phyloP scores from a whole-genome alignment of 2,113 vertebrate species.

The Craseonycteris thonglongyai region DNA sequence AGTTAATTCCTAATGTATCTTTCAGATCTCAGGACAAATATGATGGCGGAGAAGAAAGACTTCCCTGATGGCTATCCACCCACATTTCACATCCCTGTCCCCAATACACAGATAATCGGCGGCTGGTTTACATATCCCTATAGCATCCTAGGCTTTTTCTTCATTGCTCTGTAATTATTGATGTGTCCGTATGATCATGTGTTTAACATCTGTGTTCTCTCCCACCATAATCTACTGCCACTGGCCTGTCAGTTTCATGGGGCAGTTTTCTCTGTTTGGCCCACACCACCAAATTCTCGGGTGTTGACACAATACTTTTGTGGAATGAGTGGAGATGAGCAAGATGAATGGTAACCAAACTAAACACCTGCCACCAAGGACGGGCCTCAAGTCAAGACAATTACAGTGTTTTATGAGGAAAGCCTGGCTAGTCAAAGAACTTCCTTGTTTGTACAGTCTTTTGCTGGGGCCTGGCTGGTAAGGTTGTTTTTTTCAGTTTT shows the following conservation, averaged over 20 bases:
- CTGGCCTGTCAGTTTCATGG: not conserved
- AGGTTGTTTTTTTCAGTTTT: not conserved
- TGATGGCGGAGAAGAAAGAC: not conserved
- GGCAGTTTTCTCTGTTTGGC: not conserved
- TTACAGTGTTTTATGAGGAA: not conserved
- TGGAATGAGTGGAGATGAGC: not conserved
- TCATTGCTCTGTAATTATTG: not conserved
- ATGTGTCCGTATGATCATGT: not conserved
- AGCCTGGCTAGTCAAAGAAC: not conserved
- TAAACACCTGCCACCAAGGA: not conserved
- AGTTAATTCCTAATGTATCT: not conserved
- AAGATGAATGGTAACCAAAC: not conserved
- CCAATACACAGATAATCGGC: not conserved
- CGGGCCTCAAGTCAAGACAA: not conserved
- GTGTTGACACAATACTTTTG: not conserved
- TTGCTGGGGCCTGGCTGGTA: not conserved
- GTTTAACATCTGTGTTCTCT: not conserved
- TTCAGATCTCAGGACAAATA: not conserved
- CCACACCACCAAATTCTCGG: not conserved
- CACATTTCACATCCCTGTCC: too few relatives aligned
- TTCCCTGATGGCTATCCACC: not conserved
- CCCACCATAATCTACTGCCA: not conserved
- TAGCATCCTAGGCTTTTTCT: not conserved
- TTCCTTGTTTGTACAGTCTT: constrained; percentile 10
- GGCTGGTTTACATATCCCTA: not conserved